Base-by-base conservation (phyloP, 2,797 vertebrate species). In the Melanotaenia boesemani region DNA sequence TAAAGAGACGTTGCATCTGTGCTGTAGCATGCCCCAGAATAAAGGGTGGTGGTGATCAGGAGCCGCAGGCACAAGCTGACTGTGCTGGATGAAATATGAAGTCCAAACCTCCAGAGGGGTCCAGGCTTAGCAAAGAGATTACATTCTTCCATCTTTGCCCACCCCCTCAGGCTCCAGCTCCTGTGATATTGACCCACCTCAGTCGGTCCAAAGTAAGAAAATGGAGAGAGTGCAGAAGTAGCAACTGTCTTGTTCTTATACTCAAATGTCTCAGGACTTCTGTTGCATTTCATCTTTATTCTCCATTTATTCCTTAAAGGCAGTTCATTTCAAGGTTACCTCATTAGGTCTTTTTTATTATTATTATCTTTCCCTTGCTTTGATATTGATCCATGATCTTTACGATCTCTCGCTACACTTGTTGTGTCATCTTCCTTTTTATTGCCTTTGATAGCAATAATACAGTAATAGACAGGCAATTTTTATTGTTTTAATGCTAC, bases 111-210 rank as follows among this genome's bases (percentile, higher is more conserved):
- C 88, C 67, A 36, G 72, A 79, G 83, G 89, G 87, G 84, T 76
- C 34, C 55, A 32, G 67, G 87, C 72, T 86, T 69, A 80, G 82
- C 9, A 2, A 71, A 63, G 71, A 90, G 87, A 91, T 91, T 92
- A 77, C 82, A 83, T 87, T 88, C 90, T 85, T 89, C 90, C 77
- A 84, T 89, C 82, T 89, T 79, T 6, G 9, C 18, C 54, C 8
- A 54, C 44, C 46, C 28, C 44, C 72, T 63, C 70, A 74, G 85
- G 86, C 83, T 48, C 62, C 65, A 61, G 76, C 81, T 64, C 72
- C 72, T 15, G 44, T 79, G 76, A 84, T 85, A 85, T 72, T 88
- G 83, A 81, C 76, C 85, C 71, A 61, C 88, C 77, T 48, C 68
- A 36, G 81, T 85, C 63, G 57, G 72, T 55, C n/a, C 2, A 81